These are phyloP conservation scores for Drosophila pseudotalamancana DNA, from an alignment of 2,888 invertebrate genomes.

Conservation along the genomic window DNA sequence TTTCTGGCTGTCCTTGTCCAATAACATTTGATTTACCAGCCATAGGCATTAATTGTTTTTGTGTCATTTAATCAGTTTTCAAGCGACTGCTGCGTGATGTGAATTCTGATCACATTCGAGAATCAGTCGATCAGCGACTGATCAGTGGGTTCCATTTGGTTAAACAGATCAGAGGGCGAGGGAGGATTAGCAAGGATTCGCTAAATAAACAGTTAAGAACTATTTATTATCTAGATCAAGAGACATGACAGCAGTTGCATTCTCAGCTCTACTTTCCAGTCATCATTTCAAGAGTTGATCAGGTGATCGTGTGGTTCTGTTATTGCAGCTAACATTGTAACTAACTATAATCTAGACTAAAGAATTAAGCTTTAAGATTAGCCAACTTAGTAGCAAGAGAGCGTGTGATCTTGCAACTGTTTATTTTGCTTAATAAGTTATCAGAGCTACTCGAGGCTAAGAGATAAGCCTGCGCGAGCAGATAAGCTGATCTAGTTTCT, in stretches of 20 bases:
- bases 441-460: not conserved
- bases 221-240: no score
- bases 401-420: not conserved
- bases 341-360: no score
- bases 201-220: no score
- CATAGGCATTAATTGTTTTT: slow-evolving; percentile 76
- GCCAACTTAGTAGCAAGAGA: no score
- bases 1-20: slow-evolving; percentile 64
- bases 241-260: no score
- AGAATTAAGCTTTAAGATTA: no score
- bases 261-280: no score
- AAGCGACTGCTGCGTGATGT: slow-evolving; percentile 47
- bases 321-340: no score
- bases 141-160: not conserved
- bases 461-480: no score
- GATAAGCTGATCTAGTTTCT: not conserved
- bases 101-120: slow-evolving; percentile 2
- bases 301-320: no score
- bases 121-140: not conserved
- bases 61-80: slow-evolving; percentile 61
- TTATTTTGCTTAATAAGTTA: not conserved
- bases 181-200: not conserved
- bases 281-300: no score
- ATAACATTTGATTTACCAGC: slow-evolving; percentile 74
- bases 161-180: not conserved